Base-by-base conservation (phyloP, 2,888 invertebrate species). In the Tromatobia lineatoria region DNA sequence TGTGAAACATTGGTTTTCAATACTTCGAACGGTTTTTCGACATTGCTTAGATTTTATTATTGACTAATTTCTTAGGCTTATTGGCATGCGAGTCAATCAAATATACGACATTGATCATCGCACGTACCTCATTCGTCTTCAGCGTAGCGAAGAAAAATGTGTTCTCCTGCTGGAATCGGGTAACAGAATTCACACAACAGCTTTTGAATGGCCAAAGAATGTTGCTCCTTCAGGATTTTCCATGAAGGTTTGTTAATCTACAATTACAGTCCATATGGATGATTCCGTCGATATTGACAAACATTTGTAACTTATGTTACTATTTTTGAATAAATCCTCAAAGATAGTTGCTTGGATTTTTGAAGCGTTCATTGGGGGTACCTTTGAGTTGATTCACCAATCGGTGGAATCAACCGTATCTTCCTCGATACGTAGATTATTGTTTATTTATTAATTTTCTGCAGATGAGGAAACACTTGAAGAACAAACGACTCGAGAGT, bases 201-300 rank as follows among this genome's bases (percentile, higher is more conserved):
- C 96, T 52, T 99, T 98, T 94, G 99, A 99, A 92, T 99, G 99
- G 99, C 99, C 99, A 0, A 99, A 99, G 94, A 99, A 98, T 95
- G 95, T 96, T 54, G 97, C 97, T 7, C 99, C 98, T 0, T 99
- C 98, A 0, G 98, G 99, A 0, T 99, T 99, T 93, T 97, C 98
- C 86, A 99, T 99, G 99, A 99, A 99, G 95, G 97, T 97, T 93
- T 11, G 64, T 79, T 38, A 3, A 29, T 10, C 29, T n/a, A n/a
- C n/a, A n/a, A n/a, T n/a, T n/a, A n/a, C n/a, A n/a, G n/a, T n/a
- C n/a, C n/a, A n/a, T n/a, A n/a, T n/a, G n/a, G n/a, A n/a, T n/a
- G n/a, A n/a, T n/a, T n/a, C n/a, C n/a, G n/a, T n/a, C n/a, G n/a
- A n/a, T n/a, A n/a, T n/a, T n/a, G n/a, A n/a, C n/a, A n/a, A n/a